These are phyloP conservation scores for Arrhopalites spinosus DNA, from an alignment of 2,888 invertebrate species.

Conservation along the genomic window DNA sequence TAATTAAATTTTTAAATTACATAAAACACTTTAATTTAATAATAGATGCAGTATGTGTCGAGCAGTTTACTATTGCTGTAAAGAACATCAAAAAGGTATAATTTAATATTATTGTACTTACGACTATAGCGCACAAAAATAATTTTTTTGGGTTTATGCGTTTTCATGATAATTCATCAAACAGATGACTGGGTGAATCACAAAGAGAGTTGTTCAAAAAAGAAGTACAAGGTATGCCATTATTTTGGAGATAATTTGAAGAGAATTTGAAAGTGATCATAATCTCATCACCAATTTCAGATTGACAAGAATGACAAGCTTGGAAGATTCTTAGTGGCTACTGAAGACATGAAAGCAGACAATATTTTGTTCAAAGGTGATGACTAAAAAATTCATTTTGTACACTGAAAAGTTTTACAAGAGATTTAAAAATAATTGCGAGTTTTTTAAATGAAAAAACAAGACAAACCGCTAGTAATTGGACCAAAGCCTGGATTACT, in stretches of 20 bases:
- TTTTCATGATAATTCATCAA: no score
- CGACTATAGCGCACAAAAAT: no score
- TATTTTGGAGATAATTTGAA: background rate
- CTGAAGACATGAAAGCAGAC: conserved; percentile 71
- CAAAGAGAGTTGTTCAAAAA: conserved; percentile 62
- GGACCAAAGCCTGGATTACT: conserved; percentile 69
- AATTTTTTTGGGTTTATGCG: no score
- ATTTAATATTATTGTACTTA: no score
- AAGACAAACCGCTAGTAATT: conserved; percentile 75
- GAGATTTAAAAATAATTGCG: no score
- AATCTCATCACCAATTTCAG: background rate
- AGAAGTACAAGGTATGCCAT: conserved; percentile 48
- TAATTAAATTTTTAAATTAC: no score
- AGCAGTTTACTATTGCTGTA: conserved; percentile 71
- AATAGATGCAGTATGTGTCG: conserved; percentile 75
- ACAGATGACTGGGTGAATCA: conserved; percentile 73
- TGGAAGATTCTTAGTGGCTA: conserved; percentile 74
- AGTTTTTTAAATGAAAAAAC: no score
- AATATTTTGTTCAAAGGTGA: conserved; percentile 73
- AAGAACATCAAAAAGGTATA: conserved; percentile 73
- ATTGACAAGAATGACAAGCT: conserved; percentile 63
- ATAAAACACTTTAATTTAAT: no score
- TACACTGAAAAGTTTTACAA: no score
- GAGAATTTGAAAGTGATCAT: background rate
- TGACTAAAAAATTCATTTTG: no score